These are phyloP conservation scores for Champsocephalus gunnari DNA, from an alignment of 2,797 vertebrate species.

Conservation along the genomic window DNA sequence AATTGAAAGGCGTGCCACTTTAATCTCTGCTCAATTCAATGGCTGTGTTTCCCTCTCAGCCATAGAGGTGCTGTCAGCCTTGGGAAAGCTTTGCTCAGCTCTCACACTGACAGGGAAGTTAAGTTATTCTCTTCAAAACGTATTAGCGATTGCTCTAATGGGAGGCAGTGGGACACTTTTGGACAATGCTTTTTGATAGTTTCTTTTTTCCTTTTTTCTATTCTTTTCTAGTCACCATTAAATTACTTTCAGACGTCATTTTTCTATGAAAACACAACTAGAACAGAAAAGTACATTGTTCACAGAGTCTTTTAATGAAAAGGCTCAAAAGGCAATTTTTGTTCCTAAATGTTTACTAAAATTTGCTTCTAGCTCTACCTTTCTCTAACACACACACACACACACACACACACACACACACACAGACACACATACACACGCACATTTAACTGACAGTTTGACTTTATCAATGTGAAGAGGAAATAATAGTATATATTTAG, in stretches of 20 bases:
- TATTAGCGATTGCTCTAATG: constrained; percentile 56
- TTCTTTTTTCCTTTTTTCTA: not conserved
- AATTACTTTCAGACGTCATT: constrained; percentile 51
- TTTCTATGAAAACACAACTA: constrained; percentile 56
- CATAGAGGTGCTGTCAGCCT: constrained; percentile 60
- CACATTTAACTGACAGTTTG: constrained; percentile 35
- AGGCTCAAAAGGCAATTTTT: constrained; percentile 65
- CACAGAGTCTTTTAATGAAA: constrained; percentile 55
- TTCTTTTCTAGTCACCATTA: constrained; percentile 26
- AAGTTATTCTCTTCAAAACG: constrained; percentile 60
- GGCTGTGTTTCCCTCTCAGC: constrained; percentile 57
- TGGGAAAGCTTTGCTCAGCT: constrained; percentile 44
- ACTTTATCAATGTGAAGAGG: constrained; percentile 32
- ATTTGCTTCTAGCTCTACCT: constrained; percentile 29
- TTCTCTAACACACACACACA: no score
- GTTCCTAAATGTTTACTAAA: constrained; percentile 37
- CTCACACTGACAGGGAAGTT: constrained; percentile 51
- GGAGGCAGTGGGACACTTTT: constrained; percentile 21
- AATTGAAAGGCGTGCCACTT: constrained; percentile 67
- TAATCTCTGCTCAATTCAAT: constrained; percentile 70
- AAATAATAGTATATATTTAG: constrained; percentile 8
- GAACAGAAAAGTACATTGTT: constrained; percentile 61
- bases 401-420: no score
- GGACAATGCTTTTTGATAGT: not conserved
- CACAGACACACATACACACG: constrained; percentile 10